These are phyloP conservation scores for Heterotilapia buettikoferi DNA, from an alignment of 2,113 vertebrate genomes.

Conservation along the genomic window DNA sequence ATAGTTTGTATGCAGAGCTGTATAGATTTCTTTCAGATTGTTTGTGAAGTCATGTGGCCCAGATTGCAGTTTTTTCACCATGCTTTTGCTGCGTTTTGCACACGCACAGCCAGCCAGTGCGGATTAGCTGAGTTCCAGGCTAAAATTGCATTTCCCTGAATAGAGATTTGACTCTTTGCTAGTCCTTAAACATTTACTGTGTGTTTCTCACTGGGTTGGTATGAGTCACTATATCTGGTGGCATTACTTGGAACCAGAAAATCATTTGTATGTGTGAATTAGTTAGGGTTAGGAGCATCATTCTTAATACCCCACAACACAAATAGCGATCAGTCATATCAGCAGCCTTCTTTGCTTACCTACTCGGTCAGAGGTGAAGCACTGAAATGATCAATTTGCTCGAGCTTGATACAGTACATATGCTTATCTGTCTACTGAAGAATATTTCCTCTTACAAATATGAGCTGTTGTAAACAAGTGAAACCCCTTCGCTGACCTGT, in stretches of 20 bases:
- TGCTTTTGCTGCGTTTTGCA: conserved; percentile 16
- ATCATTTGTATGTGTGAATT: not conserved
- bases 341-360: not conserved
- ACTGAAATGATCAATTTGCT: conserved; percentile 7
- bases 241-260: not conserved
- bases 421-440: not conserved
- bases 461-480: conserved; percentile 6
- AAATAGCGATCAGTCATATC: not conserved
- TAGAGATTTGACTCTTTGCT: conserved; percentile 7
- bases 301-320: not conserved
- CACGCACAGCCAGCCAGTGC: conserved; percentile 23
- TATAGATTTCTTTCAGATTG: conserved; percentile 33
- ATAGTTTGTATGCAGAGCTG: conserved; percentile 41
- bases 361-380: conserved; percentile 23
- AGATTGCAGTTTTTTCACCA: conserved; percentile 14
- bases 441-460: conserved; percentile 1
- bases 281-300: not conserved
- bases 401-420: not conserved
- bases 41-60: conserved; percentile 27
- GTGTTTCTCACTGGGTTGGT: not conserved
- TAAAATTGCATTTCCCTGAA: conserved; percentile 16
- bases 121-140: conserved; percentile 26
- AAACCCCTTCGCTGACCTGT: not conserved
- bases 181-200: conserved; percentile 1
- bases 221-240: not conserved